Evolutionary conservation across 1,140 invertebrate species (phyloP).

Genomic region (Neocloeon triangulifer): DNA sequence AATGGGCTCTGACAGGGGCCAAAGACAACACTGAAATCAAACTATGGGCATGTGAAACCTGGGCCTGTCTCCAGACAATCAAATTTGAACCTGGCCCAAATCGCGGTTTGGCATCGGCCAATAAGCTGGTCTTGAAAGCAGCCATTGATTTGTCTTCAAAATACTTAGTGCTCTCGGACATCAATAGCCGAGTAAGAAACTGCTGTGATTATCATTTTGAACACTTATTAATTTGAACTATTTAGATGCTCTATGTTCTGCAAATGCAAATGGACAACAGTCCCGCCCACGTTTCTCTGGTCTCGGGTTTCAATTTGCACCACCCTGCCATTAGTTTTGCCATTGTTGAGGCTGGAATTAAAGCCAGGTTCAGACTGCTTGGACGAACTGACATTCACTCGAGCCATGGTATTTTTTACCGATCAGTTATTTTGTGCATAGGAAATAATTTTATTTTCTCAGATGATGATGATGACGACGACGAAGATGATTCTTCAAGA

Average conservation of each 20-base stretch:
- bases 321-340: conserved; percentile 68
- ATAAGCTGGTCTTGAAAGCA: conserved; percentile 36
- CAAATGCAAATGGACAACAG: conserved; percentile 35
- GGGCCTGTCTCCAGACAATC: conserved; percentile 78
- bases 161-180: conserved; percentile 67
- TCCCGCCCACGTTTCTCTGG: conserved; percentile 31
- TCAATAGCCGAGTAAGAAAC: conserved; percentile 30
- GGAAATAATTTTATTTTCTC: background rate
- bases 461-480: conserved; percentile 5
- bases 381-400: too few species aligned
- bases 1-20: conserved; percentile 75
- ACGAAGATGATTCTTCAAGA: conserved; percentile 16
- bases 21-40: conserved; percentile 78
- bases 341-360: conserved; percentile 48
- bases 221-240: conserved; percentile 5
- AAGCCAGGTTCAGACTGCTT: too few species aligned
- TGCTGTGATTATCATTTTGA: background rate
- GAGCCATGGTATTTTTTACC: too few species aligned
- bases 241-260: conserved; percentile 48
- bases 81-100: conserved; percentile 25
- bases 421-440: too few species aligned
- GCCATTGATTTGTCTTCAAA: conserved; percentile 56
- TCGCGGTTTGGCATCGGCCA: conserved; percentile 12
- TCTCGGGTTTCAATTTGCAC: conserved; percentile 62
- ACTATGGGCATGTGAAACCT: conserved; percentile 82